A percentile compares a stretch with the other conserved stretches of the same genome.
Evolutionary conservation across 64 coral and sea anemone genomes (phyloP).

Genomic region (Porites australiensis): DNA sequence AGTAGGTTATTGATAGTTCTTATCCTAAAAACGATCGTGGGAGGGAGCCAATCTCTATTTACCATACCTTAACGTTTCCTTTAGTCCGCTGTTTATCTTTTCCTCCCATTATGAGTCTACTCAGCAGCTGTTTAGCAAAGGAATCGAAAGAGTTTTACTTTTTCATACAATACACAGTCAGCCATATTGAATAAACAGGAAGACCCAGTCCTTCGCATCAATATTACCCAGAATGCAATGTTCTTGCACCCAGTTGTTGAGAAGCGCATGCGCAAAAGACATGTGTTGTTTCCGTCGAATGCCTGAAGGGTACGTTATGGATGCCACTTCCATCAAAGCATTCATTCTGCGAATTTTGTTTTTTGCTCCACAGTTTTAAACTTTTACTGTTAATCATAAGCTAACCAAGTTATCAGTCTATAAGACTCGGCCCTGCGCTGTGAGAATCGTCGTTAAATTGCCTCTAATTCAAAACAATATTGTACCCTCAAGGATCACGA

Average conservation of each 20-base stretch:
- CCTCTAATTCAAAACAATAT: neutral
- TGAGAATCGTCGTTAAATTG: neutral
- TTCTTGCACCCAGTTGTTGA: no score
- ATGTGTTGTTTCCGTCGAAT: conserved; percentile 53
- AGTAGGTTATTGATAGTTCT: no score
- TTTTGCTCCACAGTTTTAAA: neutral
- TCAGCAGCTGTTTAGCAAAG: neutral
- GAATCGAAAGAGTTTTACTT: neutral
- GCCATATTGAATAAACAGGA: conserved; percentile 19
- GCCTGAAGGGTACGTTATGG: neutral
- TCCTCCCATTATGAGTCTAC: conserved; percentile 22
- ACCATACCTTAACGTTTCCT: conserved; percentile 82
- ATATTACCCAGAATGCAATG: conserved; percentile 18
- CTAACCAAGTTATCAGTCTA: neutral
- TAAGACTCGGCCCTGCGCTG: neutral
- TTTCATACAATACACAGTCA: neutral
- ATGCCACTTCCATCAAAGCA: neutral
- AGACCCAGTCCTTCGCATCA: neutral
- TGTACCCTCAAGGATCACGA: neutral
- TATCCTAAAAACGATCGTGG: no score
- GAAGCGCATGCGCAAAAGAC: neutral
- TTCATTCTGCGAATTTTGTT: neutral
- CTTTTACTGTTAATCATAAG: neutral
- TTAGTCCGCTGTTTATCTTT: conserved; percentile 90
- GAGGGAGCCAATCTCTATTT: neutral